Evolutionary conservation across 2,113 vertebrate genomes (phyloP), one percentile per base, ranked within the genome.

Genomic region (Australoheros scitulus): DNA sequence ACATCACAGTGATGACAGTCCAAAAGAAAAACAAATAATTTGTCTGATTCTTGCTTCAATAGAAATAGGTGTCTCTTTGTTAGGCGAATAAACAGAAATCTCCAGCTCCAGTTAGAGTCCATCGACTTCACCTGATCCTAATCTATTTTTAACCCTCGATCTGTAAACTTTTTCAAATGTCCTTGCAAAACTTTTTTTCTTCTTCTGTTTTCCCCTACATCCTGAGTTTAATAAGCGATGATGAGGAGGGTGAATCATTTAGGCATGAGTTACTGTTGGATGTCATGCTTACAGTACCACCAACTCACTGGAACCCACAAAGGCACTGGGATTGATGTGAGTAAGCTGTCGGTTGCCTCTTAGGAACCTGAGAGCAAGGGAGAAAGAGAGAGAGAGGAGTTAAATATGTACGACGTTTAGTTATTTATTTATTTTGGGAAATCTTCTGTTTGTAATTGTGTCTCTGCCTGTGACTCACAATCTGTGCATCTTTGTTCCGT

Each of bases 201-300:
- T 36, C 70, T 47, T 15, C 24, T 32, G 29, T 76, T 77, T 52
- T 82, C 82, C 84, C 65, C 80, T 76, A 61, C 74, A 83, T 63
- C 55, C 64, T 72, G 76, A 80, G 58, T 61, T 61, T 83, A 63
- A 64, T 34, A 77, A 87, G 38, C 43, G 26, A 83, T 75, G 85
- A 89, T 82, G 76, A 86, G 36, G 68, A 84, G 36, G 56, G 43
- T 86, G 87, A 89, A 89, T 88, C 58, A 82, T 87, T 79, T 64
- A 50, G 82, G 83, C 77, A 59, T 79, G 75, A 84, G 84, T 84
- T 81, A 82, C 36, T 86, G 89, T 86, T 87, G 86, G 80, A 92
- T 88, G 86, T 85, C 63, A 86, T 96, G 97, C 98, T 99, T 96
- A 99, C 98, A 99, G 95, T 92, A 96, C 93, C 87, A 96, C 52